phyloP scores from a whole-genome alignment of 2,888 invertebrate species.

The Anoplius nigerrimus region DNA sequence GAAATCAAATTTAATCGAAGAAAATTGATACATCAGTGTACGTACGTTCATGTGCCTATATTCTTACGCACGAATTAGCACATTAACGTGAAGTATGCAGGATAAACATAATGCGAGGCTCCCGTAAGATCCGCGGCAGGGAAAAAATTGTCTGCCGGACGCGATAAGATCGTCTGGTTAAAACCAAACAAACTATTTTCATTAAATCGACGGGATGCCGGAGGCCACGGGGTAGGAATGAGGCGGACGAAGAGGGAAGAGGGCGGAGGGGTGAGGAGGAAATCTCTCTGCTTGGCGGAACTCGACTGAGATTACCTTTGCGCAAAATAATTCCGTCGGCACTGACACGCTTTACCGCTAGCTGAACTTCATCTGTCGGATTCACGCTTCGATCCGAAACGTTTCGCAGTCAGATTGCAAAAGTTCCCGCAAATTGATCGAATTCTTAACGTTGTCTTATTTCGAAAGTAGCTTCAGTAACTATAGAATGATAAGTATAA shows the following conservation, averaged over 20 bases:
- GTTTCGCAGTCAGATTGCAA: too few species aligned
- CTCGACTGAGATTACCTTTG: neutral
- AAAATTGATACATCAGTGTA: too few species aligned
- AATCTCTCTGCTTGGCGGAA: neutral
- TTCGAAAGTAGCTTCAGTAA: too few species aligned
- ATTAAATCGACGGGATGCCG: conserved; percentile 52
- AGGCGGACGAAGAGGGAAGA: neutral
- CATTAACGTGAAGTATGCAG: neutral
- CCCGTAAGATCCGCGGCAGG: conserved; percentile 56
- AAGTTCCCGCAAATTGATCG: too few species aligned
- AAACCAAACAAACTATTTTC: conserved; percentile 59
- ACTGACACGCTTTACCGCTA: conserved; percentile 7
- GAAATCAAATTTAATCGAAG: too few species aligned
- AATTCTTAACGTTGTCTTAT: too few species aligned
- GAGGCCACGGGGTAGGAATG: neutral
- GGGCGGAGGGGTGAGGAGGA: neutral
- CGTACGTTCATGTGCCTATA: too few species aligned
- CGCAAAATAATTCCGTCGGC: neutral
- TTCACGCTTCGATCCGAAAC: too few species aligned
- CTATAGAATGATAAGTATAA: too few species aligned
- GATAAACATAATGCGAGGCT: neutral
- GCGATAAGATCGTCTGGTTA: conserved; percentile 58
- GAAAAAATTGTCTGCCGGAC: conserved; percentile 56
- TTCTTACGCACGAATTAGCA: too few species aligned
- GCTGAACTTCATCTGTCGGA: conserved; percentile 7